A percentile compares a stretch with the other conserved stretches of the same genome.
These are phyloP conservation scores for Emmelina monodactyla DNA, from an alignment of 2,888 invertebrate species.

Conservation along the genomic window DNA sequence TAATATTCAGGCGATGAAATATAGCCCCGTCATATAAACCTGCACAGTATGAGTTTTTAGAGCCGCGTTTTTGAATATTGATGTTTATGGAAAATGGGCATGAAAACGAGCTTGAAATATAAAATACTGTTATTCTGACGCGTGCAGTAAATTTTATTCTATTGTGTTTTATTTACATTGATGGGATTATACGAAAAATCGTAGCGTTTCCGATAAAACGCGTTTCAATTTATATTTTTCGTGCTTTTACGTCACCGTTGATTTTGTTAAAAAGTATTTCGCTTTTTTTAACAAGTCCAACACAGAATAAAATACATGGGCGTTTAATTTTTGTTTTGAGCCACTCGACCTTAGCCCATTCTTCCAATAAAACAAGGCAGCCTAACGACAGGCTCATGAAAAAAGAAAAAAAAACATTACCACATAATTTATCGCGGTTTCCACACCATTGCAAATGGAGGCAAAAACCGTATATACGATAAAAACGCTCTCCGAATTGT, in stretches of 20 bases:
- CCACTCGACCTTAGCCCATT: background rate
- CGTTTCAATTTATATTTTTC: too few relatives aligned
- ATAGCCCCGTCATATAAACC: constrained; percentile 51
- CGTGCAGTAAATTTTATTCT: too few relatives aligned
- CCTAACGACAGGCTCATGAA: constrained; percentile 33
- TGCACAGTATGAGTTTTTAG: constrained; percentile 52
- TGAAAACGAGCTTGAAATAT: too few relatives aligned
- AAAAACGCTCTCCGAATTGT: constrained; percentile 47
- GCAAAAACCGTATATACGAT: constrained; percentile 53
- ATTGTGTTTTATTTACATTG: too few relatives aligned
- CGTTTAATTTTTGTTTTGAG: background rate
- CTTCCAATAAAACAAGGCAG: constrained; percentile 33
- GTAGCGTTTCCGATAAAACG: too few relatives aligned
- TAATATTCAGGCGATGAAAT: constrained; percentile 59
- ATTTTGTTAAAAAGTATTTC: too few relatives aligned
- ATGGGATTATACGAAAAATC: too few relatives aligned
- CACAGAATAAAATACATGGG: too few relatives aligned
- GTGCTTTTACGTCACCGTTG: too few relatives aligned
- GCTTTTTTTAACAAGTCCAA: too few relatives aligned
- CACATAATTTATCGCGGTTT: constrained; percentile 59
- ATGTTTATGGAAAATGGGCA: constrained; percentile 44
- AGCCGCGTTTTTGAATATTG: constrained; percentile 52
- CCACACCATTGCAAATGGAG: constrained; percentile 53
- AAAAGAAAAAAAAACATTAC: constrained; percentile 50
- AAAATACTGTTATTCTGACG: too few relatives aligned